Base-by-base conservation (phyloP, 2,888 invertebrate species). In the Rhogogaster chlorosoma region DNA sequence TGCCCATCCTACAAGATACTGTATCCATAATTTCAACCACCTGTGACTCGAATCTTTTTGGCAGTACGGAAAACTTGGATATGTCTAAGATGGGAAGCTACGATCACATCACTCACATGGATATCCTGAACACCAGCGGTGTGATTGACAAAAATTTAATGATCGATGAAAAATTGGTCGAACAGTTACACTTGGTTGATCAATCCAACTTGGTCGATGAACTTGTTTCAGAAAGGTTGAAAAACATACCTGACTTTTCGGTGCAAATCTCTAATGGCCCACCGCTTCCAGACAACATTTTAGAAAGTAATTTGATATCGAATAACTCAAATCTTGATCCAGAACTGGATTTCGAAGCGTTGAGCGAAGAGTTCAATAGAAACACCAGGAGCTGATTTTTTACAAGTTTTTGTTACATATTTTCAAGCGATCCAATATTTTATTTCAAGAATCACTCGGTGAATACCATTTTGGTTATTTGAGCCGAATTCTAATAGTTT, bases 281-380 rank as follows among this genome's bases (percentile, higher is more conserved):
- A 7, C 45, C 83, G 5, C 91, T 92, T 89, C 91, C 92, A 0
- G 92, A 93, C 84, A 92, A 90, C 88, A 91, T 92, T 77, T 88
- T 92, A 49, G 93, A 92, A 36, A 90, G 89, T 45, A 92, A 91
- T 89, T 89, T 92, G 77, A 90, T 92, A 85, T 84, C 90, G 15
- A 91, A 89, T 85, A 90, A 90, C 87, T 86, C 91, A 3, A 91
- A 91, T 87, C 88, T 91, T 83, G 92, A 92, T 53, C 87, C 92
- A 0, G 92, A 93, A 71, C 88, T 93, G 15, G 93, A 93, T 88
- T 93, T 93, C 86, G 92, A 92, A 57, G 92, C 91, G 64, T 88
- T 93, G 29, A 93, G 91, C 80, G 92, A 93, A 84, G 93, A 93
- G 87, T 93, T 93, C 82, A 92, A 91, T 85, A 89, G 92, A 85